phyloP scores from a whole-genome alignment of 2,888 invertebrate genomes.

The Dioctria linearis region DNA sequence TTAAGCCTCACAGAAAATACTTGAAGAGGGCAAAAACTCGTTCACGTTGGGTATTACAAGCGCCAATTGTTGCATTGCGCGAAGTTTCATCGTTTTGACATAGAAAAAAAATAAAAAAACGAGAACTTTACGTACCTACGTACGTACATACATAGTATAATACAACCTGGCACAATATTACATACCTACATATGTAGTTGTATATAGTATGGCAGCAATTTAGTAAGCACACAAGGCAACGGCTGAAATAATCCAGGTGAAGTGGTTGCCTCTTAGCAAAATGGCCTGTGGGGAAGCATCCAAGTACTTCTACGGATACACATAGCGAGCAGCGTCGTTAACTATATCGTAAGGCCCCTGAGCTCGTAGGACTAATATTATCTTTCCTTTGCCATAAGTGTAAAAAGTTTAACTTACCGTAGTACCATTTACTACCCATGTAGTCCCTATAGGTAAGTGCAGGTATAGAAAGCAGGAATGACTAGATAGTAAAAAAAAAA shows the following conservation, averaged over 20 bases:
- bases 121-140: neutral
- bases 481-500: neutral
- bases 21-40: conserved; percentile 48
- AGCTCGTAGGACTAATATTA: conserved; percentile 20
- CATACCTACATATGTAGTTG: too few relatives aligned
- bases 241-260: conserved; percentile 34
- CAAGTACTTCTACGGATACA: neutral
- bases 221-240: conserved; percentile 10
- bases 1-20: conserved; percentile 43
- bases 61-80: conserved; percentile 49
- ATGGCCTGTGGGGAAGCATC: conserved; percentile 22
- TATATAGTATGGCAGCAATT: conserved; percentile 5
- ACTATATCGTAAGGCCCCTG: conserved; percentile 16
- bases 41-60: conserved; percentile 44
- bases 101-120: conserved; percentile 29
- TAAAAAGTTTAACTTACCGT: neutral
- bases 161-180: neutral
- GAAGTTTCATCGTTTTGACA: conserved; percentile 36
- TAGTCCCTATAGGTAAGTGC: neutral
- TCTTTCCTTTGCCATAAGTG: neutral
- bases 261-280: conserved; percentile 32
- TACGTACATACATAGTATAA: neutral
- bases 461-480: neutral
- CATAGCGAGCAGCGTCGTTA: neutral
- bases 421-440: neutral